Evolutionary conservation across 1,140 invertebrate species (phyloP).

Genomic region (Odontomachus brunneus): DNA sequence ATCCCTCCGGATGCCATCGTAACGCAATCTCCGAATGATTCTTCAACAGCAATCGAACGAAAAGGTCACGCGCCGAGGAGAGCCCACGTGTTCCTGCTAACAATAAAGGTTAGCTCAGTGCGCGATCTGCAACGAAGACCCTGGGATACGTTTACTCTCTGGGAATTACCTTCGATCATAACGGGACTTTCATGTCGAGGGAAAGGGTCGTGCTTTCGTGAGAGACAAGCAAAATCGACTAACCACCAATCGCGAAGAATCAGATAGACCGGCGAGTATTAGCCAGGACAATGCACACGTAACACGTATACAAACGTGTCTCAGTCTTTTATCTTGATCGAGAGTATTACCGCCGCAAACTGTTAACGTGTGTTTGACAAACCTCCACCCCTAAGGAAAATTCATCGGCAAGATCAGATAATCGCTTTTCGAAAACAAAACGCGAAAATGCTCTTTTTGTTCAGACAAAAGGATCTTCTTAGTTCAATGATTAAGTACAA

Average conservation of each 20-base stretch:
- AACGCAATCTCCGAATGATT: conserved; percentile 38
- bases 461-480: too few relatives aligned
- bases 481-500: too few relatives aligned
- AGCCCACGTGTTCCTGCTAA: conserved; percentile 57
- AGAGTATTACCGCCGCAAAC: too few relatives aligned
- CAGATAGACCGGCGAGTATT: neutral
- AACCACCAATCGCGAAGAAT: neutral
- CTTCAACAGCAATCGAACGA: conserved; percentile 36
- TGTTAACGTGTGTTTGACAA: too few relatives aligned
- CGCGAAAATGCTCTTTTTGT: too few relatives aligned
- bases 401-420: too few relatives aligned
- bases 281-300: too few relatives aligned
- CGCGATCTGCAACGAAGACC: conserved; percentile 51
- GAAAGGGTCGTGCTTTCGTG: conserved; percentile 42
- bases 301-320: too few relatives aligned
- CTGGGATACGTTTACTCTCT: conserved; percentile 58
- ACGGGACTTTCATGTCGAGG: conserved; percentile 51
- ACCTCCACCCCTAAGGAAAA: too few relatives aligned
- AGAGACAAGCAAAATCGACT: conserved; percentile 18
- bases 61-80: conserved; percentile 65
- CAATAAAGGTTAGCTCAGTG: conserved; percentile 70
- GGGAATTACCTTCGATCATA: conserved; percentile 56
- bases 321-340: too few relatives aligned
- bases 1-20: conserved; percentile 1
- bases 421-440: too few relatives aligned